Evolutionary conservation across 2,797 vertebrate genomes (phyloP).

Genomic region (Gila robusta): DNA sequence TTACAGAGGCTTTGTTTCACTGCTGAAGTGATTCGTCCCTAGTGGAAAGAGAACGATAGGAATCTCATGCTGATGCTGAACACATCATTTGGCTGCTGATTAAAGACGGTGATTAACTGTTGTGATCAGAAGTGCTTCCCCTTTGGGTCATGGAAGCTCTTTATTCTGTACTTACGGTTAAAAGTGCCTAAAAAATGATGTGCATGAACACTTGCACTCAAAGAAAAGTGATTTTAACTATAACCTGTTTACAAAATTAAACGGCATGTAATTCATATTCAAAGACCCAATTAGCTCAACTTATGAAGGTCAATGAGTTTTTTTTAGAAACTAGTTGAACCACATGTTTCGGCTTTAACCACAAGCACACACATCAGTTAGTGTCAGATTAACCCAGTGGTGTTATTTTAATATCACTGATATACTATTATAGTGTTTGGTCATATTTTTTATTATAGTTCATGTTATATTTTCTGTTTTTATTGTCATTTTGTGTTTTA

Average conservation of each 20-base stretch:
- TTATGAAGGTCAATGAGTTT: neutral
- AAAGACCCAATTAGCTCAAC: neutral
- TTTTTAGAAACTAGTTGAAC: neutral
- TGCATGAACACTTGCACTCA: neutral
- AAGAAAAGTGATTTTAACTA: neutral
- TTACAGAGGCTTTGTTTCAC: no score
- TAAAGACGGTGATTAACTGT: neutral
- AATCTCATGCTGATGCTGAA: neutral
- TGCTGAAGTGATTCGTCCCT: slow-evolving; percentile 17
- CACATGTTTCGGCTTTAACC: neutral
- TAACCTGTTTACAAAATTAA: neutral
- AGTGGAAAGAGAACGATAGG: neutral
- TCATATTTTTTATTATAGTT: no score
- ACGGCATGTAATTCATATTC: neutral
- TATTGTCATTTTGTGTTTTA: no score
- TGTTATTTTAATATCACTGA: no score
- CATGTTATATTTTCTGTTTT: no score
- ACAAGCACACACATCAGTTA: neutral
- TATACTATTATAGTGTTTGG: no score
- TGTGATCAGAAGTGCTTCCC: neutral
- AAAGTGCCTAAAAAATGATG: neutral
- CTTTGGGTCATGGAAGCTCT: neutral
- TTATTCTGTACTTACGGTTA: neutral
- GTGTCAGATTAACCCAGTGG: neutral
- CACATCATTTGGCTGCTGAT: neutral